Evolutionary conservation across 2,113 vertebrate species (phyloP), one percentile per base, ranked within the genome.

Genomic region (Tyto alba): DNA sequence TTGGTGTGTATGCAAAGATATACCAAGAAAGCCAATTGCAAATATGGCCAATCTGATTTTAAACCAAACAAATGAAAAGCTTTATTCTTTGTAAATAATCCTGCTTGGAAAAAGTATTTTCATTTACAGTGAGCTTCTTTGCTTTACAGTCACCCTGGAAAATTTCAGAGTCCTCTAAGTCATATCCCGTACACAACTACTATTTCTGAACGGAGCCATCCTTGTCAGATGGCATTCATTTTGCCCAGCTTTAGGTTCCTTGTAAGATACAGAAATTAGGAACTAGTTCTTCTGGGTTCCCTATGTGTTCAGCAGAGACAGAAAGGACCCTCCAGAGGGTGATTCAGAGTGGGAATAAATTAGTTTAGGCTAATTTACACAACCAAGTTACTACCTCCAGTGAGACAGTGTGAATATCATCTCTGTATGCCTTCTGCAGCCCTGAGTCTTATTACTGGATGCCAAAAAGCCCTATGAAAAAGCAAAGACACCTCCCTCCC

Each of bases 141-240:
- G 11, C 45, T 69, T 82, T 72, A 23, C 26, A 59, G 59, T 47
- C 56, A 50, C 2, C 4, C 10, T 14, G 69, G 15, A 18, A 43
- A 22, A 6, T 52, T 92, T 62, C 56, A 34, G 36, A 79, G n/a
- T 67, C 43, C 27, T 78, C 13, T 29, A 36, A 43, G 21, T 34
- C 1, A 0, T 47, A 27, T 7, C 11, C 7, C 2, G 4, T 8
- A 53, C 34, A 13, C 7, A 62, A 38, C 7, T 25, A 13, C 19
- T 50, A 23, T 45, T 88, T 73, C 67, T 86, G 48, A 50, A 20
- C 8, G 7, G 20, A 80, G 15, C 13, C 32, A 11, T 64, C 45
- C 40, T 73, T 73, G 27, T 47, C 36, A 55, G 30, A 38, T 4
- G 21, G 3, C 23, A 50, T 59, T 52, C 2, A 34, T 72, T 67